Base-by-base conservation (phyloP, 2,797 vertebrate genomes). In the Corythornis leucogaster region DNA sequence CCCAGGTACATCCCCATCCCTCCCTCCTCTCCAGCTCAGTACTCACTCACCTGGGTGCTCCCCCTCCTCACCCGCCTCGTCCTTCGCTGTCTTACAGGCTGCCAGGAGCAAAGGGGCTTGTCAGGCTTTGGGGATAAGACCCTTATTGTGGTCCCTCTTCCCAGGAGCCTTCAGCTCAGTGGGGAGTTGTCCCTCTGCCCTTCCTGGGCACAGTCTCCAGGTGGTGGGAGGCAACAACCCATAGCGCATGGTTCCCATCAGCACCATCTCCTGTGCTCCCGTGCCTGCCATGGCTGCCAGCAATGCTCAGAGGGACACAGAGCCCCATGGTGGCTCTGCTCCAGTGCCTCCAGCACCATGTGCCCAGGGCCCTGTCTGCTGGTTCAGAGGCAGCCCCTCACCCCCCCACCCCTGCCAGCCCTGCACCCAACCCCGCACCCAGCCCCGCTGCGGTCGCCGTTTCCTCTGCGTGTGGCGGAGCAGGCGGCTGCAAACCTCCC, bases 201-300 rank as follows among this genome's bases (percentile, higher is more conserved):
- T 6, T 25, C 40, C 5, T 12, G 40, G 59, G 46, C 31, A 6
- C 2, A 15, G 11, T 12, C 18, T 59, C 38, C 31, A 46, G 45
- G 45, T 1, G 0, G 22, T 3, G 13, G 26, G 53, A 26, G 8
- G 7, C 5, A 0, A 1, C 2, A 0, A 8, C 38, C 25, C 62
- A 9, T 0, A 0, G 54, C 4, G 5, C 11, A 3, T 1, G 8
- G 11, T 2, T 45, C 68, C 43, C 20, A 0, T 55, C 62, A 30
- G 26, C 35, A 15, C 35, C 12, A 1, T 7, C 38, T 38, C 38
- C 38, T 38, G 38, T 38, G 38, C 35, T 30, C 16, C 18, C 17
- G 14, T 1, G 0, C 3, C 58, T 12, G 15, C 46, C 28, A 5
- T 4, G 25, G 40, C 53, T 1, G 1, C 20, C n/a, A 12, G 30